Evolutionary conservation across 2,888 invertebrate genomes (phyloP), one percentile per base, ranked within the genome.

Genomic region (Barypeithes pellucidus): DNA sequence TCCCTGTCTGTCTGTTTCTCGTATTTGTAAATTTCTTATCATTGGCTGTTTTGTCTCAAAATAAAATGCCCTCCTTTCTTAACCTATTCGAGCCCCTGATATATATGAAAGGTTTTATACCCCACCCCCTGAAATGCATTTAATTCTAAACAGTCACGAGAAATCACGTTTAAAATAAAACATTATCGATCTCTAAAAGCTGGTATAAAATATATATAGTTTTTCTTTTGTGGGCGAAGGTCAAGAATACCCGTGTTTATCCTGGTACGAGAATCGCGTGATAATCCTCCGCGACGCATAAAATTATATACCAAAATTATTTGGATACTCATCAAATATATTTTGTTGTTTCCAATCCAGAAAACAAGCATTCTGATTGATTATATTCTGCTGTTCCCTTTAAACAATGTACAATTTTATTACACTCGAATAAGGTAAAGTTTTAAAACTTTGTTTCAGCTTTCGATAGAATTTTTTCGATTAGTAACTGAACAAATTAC

Each of bases 231-330:
- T 75, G 60, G 77, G 67, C 67, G 75, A 82, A 84, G 84, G 84
- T 84, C 84, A 84, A 82, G 83, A 81, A 81, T 80, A 80, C 77
- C 78, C 80, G 76, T 79, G 75, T 73, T 75, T 79, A 77, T 80
- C 83, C 82, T 83, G 84, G 84, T 81, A 84, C 84, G 81, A 73
- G 72, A 75, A 67, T 72, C 80, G 84, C 81, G 83, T 84, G 83
- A 82, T 82, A 78, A 80, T 75, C 80, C 81, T 81, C 81, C 80
- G 24, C 66, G 54, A 52, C 50, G 59, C 67, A 67, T 57, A 54
- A 36, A 66, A 57, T 57, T 67, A 65, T 52, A 52, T 33, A 65
- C 39, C 18, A 50, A 65, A 65, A 39, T 22, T 65, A 65, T 65
- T 18, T 65, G 50, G 36, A 36, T 50, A 14, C 22, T 52, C 36